A percentile compares a stretch with the other conserved stretches of the same genome.
phyloP scores from a whole-genome alignment of 2,797 vertebrate genomes.

The Macropus fuliginosus region DNA sequence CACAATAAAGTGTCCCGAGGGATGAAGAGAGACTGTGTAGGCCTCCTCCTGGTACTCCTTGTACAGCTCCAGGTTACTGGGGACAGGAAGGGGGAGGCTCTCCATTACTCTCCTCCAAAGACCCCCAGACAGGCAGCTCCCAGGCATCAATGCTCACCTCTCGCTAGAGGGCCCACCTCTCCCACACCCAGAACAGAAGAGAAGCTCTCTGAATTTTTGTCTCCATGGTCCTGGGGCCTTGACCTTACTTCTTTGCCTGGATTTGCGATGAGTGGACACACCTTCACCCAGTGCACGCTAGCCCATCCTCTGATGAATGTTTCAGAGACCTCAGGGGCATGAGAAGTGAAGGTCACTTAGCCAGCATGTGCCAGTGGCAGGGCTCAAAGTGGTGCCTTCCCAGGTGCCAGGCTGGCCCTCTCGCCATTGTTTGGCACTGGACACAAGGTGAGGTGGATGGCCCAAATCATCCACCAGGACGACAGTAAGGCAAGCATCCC shows the following conservation, averaged over 20 bases:
- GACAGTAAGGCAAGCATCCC: neutral
- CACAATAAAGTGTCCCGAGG: slow-evolving; percentile 92
- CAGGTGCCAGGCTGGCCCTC: neutral
- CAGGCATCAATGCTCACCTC: neutral
- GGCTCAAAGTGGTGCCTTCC: neutral
- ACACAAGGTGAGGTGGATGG: neutral
- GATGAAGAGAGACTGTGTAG: slow-evolving; percentile 92
- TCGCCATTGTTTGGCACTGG: neutral
- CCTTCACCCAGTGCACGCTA: neutral
- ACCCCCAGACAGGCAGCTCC: neutral
- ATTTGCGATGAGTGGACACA: neutral
- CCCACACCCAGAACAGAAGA: neutral
- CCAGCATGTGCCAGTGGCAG: neutral
- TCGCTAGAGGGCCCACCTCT: neutral
- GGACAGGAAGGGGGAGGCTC: slow-evolving; percentile 41
- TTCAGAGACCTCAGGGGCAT: neutral
- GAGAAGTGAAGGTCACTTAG: neutral
- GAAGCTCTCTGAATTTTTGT: neutral
- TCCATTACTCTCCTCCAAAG: neutral
- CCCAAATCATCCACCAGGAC: neutral
- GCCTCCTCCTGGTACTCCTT: slow-evolving; percentile 94
- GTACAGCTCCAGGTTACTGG: slow-evolving; percentile 90
- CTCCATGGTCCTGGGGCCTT: neutral
- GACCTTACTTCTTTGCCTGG: neutral
- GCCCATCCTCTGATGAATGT: neutral